Evolutionary conservation across 2,113 vertebrate genomes (phyloP).

Genomic region (Echinops telfairi): DNA sequence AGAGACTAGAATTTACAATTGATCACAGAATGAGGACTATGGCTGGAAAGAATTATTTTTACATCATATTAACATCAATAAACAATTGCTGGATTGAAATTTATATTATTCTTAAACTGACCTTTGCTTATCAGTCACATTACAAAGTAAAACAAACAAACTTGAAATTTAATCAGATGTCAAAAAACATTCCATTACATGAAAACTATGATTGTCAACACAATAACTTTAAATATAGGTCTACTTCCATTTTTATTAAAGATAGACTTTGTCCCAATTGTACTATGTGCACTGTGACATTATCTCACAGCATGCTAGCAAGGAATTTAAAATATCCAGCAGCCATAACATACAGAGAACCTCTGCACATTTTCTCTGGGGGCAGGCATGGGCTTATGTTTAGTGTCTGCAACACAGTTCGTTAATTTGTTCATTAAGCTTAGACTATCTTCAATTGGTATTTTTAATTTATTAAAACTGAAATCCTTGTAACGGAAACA

Average conservation of each 20-base stretch:
- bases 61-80: not conserved
- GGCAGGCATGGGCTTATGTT: not conserved
- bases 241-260: constrained; percentile 3
- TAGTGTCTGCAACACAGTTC: not conserved
- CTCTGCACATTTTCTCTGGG: not conserved
- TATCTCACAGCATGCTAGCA: not conserved
- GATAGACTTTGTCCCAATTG: not conserved
- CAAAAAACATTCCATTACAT: not conserved
- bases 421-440: not conserved
- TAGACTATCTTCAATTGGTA: not conserved
- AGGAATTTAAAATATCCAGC: constrained; percentile 15
- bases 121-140: not conserved
- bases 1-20: too few relatives aligned
- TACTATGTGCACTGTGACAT: not conserved
- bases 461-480: not conserved
- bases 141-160: constrained; percentile 26
- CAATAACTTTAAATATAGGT: not conserved
- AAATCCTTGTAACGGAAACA: too few relatives aligned
- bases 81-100: not conserved
- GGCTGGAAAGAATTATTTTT: too few relatives aligned
- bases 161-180: not conserved
- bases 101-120: not conserved
- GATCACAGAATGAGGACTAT: too few relatives aligned
- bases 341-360: not conserved
- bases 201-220: not conserved